phyloP scores from a whole-genome alignment of 2,888 invertebrate species.

The Caenorhabditis auriculariae region DNA sequence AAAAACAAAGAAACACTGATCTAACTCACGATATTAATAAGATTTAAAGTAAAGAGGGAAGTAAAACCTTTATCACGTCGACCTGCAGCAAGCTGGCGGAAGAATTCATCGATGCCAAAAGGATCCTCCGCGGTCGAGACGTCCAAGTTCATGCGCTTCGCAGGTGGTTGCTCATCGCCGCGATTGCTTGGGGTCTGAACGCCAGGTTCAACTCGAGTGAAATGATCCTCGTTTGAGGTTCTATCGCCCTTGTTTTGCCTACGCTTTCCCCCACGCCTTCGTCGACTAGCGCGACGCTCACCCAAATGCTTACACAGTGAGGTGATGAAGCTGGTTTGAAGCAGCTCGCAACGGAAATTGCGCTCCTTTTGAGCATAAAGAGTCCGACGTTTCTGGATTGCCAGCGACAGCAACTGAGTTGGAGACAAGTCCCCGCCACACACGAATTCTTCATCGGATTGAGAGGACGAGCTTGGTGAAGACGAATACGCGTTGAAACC shows the following conservation, averaged over 20 bases:
- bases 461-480: conserved; percentile 26
- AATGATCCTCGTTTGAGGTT: conserved; percentile 6
- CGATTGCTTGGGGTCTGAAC: conserved; percentile 16
- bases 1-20: no score
- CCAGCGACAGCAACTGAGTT: conserved; percentile 42
- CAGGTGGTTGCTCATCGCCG: conserved; percentile 20
- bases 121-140: conserved; percentile 35
- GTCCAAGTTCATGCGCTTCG: conserved; percentile 16
- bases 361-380: conserved; percentile 37
- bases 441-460: conserved; percentile 17
- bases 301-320: conserved; percentile 55
- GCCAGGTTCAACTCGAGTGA: conserved; percentile 14
- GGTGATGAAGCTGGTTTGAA: conserved; percentile 50
- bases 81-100: conserved; percentile 34
- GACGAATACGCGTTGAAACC: conserved; percentile 10
- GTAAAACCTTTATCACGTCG: no score
- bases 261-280: conserved; percentile 32
- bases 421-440: conserved; percentile 21
- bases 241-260: conserved; percentile 10
- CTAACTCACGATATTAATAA: no score
- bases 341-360: conserved; percentile 41
- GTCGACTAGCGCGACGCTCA: conserved; percentile 44
- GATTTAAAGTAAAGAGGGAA: no score
- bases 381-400: conserved; percentile 48
- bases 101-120: conserved; percentile 43